Evolutionary conservation across 2,888 invertebrate species (phyloP).

Genomic region (Drosophila birchii): DNA sequence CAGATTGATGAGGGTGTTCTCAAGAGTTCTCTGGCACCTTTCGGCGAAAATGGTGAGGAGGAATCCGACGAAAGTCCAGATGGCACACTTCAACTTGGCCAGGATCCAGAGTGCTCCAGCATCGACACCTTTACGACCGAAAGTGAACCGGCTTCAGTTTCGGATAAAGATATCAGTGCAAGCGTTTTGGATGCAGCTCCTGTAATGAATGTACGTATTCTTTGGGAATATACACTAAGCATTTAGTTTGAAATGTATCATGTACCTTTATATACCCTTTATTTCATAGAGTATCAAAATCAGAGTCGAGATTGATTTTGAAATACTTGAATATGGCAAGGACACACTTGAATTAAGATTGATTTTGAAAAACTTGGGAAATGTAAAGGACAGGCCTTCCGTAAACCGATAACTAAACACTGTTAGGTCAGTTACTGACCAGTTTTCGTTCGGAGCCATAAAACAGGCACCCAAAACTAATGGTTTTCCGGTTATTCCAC

Average conservation of each 20-base stretch:
- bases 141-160: conserved; percentile 36
- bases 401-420: too few relatives aligned
- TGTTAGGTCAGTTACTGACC: not conserved
- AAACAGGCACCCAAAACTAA: not conserved
- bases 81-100: conserved; percentile 19
- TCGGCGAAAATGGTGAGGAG: conserved; percentile 79
- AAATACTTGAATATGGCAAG: too few relatives aligned
- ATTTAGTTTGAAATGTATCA: not conserved
- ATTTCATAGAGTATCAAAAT: too few relatives aligned
- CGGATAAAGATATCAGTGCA: conserved; percentile 65
- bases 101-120: conserved; percentile 52
- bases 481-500: not conserved
- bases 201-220: conserved; percentile 91
- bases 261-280: too few relatives aligned
- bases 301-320: too few relatives aligned
- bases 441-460: not conserved
- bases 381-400: not conserved
- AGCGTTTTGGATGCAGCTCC: conserved; percentile 88
- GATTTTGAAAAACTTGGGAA: too few relatives aligned
- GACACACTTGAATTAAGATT: too few relatives aligned
- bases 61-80: conserved; percentile 34
- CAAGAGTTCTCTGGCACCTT: conserved; percentile 86
- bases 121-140: conserved; percentile 64
- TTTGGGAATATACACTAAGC: not conserved
- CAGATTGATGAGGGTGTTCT: conserved; percentile 85